Evolutionary conservation across 2,113 vertebrate genomes (phyloP).

Genomic region (Marmota flaviventris): DNA sequence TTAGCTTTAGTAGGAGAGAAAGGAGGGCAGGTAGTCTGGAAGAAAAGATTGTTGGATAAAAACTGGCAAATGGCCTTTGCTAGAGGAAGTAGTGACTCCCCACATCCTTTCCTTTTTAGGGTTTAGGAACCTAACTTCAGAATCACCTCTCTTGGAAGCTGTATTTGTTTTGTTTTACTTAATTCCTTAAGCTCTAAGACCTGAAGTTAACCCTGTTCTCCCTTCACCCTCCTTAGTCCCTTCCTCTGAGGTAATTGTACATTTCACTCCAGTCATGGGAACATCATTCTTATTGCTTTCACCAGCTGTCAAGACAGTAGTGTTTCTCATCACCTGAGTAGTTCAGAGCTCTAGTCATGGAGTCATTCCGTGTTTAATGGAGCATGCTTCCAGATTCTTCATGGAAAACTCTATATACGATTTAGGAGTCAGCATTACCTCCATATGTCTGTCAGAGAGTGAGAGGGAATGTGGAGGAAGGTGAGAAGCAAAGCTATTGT

Average conservation of each 20-base stretch:
- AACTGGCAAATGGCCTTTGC: slow-evolving; percentile 9
- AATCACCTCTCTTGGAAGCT: slow-evolving; percentile 34
- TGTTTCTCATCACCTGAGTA: slow-evolving; percentile 42
- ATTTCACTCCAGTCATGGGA: slow-evolving; percentile 52
- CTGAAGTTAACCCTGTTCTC: slow-evolving; percentile 23
- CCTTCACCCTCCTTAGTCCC: neutral
- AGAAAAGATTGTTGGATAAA: neutral
- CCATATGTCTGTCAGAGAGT: neutral
- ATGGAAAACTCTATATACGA: neutral
- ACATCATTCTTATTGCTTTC: neutral
- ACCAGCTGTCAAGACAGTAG: neutral
- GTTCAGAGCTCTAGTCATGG: neutral
- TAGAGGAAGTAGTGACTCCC: neutral
- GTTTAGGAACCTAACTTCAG: slow-evolving; percentile 41
- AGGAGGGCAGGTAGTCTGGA: neutral
- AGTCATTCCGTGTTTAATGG: neutral
- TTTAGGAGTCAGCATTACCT: slow-evolving; percentile 30
- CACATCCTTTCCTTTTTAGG: neutral
- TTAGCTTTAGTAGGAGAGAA: neutral
- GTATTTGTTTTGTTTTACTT: slow-evolving; percentile 3
- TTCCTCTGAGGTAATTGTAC: neutral
- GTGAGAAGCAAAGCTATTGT: neutral
- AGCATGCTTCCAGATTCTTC: slow-evolving; percentile 13
- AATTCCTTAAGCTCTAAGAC: slow-evolving; percentile 58
- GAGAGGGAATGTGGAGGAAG: slow-evolving; percentile 8